phyloP scores from a whole-genome alignment of 2,888 invertebrate species.

The Epinotia nisella region DNA sequence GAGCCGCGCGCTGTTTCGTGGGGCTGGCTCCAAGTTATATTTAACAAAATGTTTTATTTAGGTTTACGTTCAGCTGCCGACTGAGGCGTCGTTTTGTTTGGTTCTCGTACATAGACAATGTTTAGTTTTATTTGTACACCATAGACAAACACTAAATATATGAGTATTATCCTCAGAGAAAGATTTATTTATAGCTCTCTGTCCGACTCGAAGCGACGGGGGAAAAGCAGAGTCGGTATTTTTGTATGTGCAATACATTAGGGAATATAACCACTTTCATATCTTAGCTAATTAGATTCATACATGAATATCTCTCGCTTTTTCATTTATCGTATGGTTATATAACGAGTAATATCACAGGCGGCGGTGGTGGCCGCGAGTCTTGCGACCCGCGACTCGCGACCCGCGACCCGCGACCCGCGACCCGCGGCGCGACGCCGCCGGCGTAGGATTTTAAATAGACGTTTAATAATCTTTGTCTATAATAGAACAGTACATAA shows the following conservation, averaged over 20 bases:
- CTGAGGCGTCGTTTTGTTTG: constrained; percentile 63
- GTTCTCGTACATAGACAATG: constrained; percentile 58
- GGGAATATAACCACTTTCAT: constrained; percentile 74
- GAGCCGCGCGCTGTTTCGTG: constrained; percentile 50
- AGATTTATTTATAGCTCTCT: constrained; percentile 54
- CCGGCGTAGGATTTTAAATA: constrained; percentile 56
- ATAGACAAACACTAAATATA: constrained; percentile 59
- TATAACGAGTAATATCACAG: constrained; percentile 60
- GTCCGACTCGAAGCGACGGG: constrained; percentile 50
- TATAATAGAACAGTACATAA: constrained; percentile 82
- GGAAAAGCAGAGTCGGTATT: constrained; percentile 68
- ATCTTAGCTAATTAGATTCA: constrained; percentile 82
- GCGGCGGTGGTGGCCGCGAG: constrained; percentile 26
- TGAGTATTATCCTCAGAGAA: constrained; percentile 44
- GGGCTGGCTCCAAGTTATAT: constrained; percentile 59
- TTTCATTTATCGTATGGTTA: constrained; percentile 65
- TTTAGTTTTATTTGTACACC: constrained; percentile 57
- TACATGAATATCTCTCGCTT: constrained; percentile 74
- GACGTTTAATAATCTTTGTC: constrained; percentile 82
- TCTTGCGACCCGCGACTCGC: neutral
- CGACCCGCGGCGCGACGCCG: constrained; percentile 1
- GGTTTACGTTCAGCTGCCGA: constrained; percentile 61
- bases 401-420: constrained; percentile 8
- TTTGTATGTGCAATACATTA: constrained; percentile 82
- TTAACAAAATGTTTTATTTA: constrained; percentile 56